These are phyloP conservation scores for Aurelia coerulea DNA, from an alignment of 30 jellyfish, hydroid and myxozoan genomes.

Conservation along the genomic window DNA sequence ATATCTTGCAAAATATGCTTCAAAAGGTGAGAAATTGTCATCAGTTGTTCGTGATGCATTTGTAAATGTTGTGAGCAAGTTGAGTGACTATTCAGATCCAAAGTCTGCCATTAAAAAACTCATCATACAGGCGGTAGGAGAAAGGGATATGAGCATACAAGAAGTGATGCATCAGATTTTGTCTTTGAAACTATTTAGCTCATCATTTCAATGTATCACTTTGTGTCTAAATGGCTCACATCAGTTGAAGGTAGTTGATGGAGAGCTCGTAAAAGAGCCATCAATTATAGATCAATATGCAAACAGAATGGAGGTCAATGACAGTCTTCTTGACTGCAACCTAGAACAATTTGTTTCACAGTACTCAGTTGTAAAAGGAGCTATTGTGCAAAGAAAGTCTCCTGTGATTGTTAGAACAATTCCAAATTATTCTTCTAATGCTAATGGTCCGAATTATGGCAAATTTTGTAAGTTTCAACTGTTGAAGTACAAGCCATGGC, in stretches of 20 bases:
- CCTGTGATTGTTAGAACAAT: slow-evolving; percentile 41
- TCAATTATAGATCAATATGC: slow-evolving; percentile 50
- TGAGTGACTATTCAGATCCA: slow-evolving; percentile 9
- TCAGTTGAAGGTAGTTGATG: slow-evolving; percentile 23
- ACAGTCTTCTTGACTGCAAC: slow-evolving; percentile 14
- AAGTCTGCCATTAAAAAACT: slow-evolving; percentile 39
- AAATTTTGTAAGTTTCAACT: slow-evolving; percentile 33
- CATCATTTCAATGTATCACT: slow-evolving; percentile 49
- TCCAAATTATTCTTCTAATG: slow-evolving; percentile 24
- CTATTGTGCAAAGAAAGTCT: slow-evolving; percentile 29
- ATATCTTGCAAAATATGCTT: too few species aligned
- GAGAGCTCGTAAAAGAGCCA: slow-evolving; percentile 23
- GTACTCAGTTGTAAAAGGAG: slow-evolving; percentile 26
- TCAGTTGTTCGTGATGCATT: slow-evolving; percentile 51
- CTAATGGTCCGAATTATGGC: slow-evolving; percentile 43
- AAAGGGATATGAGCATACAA: slow-evolving; percentile 70
- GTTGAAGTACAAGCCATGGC: slow-evolving; percentile 57
- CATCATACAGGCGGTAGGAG: slow-evolving; percentile 70
- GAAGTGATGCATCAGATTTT: slow-evolving; percentile 72
- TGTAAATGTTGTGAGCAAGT: slow-evolving; percentile 44
- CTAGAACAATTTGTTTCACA: slow-evolving; percentile 37
- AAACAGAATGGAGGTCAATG: slow-evolving; percentile 26
- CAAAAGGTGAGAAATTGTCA: neutral
- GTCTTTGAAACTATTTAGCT: slow-evolving; percentile 30
- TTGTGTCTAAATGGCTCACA: slow-evolving; percentile 53